Evolutionary conservation across 2,113 vertebrate genomes (phyloP).

Genomic region (Cairina moschata): DNA sequence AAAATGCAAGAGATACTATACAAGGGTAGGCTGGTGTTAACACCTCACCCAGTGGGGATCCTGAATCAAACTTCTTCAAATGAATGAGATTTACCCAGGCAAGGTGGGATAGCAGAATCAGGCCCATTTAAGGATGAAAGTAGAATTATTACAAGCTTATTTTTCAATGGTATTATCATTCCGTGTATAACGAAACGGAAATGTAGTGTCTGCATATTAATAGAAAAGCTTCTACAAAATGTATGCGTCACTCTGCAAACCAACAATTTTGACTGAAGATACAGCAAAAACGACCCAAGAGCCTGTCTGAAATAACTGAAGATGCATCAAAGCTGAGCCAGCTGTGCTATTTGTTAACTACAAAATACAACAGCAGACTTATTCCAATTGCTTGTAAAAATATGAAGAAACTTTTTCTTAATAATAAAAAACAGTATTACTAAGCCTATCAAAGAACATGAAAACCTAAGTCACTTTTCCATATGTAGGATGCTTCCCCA

Average conservation of each 20-base stretch:
- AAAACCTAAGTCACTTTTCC: neutral
- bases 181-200: neutral
- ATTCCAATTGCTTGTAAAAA: constrained; percentile 19
- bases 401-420: neutral
- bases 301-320: neutral
- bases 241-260: neutral
- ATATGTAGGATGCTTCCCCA: neutral
- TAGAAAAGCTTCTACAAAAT: neutral
- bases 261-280: neutral
- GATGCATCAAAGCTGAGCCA: constrained; percentile 18
- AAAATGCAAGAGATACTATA: neutral
- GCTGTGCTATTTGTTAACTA: constrained; percentile 25
- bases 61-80: neutral
- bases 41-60: neutral
- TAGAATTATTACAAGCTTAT: neutral
- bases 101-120: neutral
- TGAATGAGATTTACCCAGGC: neutral
- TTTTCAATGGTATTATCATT: neutral
- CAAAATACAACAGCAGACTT: constrained; percentile 1
- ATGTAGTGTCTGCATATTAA: neutral
- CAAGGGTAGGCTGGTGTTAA: accelerated
- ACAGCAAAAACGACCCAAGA: neutral
- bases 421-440: neutral
- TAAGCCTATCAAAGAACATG: neutral
- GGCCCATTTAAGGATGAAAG: neutral